phyloP scores from a whole-genome alignment of 2,797 vertebrate genomes.

The Melanotaenia maccullochi region DNA sequence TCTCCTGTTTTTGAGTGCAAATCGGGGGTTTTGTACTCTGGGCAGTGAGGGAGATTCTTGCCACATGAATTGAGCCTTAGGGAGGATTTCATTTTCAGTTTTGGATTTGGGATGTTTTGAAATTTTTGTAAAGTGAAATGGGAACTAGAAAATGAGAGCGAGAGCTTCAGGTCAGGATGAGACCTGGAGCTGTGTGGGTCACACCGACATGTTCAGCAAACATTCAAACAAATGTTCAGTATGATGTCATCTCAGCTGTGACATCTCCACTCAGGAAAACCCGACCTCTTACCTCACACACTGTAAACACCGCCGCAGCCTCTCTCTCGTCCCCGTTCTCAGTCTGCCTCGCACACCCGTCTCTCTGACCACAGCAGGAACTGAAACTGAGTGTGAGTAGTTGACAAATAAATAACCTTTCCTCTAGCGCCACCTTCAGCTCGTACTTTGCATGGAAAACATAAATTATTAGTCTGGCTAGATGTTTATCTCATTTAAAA shows the following conservation, averaged over 20 bases:
- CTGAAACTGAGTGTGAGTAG: constrained; percentile 11
- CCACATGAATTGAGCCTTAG: background rate
- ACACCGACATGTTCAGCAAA: background rate
- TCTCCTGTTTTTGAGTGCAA: background rate
- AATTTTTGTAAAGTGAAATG: background rate
- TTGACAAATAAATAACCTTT: background rate
- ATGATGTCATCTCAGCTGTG: background rate
- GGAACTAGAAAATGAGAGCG: background rate
- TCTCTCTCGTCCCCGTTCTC: constrained; percentile 8
- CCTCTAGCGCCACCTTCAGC: constrained; percentile 3
- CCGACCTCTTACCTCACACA: constrained; percentile 34
- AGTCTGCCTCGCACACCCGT: background rate
- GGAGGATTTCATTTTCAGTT: background rate
- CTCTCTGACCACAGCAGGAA: constrained; percentile 18
- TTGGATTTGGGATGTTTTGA: background rate
- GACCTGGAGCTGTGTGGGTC: background rate
- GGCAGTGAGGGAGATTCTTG: background rate
- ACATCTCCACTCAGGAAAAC: constrained; percentile 27
- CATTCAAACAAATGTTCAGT: background rate
- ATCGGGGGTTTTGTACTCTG: background rate
- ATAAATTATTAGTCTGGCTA: background rate
- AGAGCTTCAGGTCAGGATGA: background rate
- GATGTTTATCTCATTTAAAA: background rate
- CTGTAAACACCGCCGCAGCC: constrained; percentile 9
- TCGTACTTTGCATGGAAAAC: background rate